Evolutionary conservation across 37 sponge, comb jelly and placozoan genomes (phyloP), one percentile per base, ranked within the genome.

Genomic region (Crambe crambe): DNA sequence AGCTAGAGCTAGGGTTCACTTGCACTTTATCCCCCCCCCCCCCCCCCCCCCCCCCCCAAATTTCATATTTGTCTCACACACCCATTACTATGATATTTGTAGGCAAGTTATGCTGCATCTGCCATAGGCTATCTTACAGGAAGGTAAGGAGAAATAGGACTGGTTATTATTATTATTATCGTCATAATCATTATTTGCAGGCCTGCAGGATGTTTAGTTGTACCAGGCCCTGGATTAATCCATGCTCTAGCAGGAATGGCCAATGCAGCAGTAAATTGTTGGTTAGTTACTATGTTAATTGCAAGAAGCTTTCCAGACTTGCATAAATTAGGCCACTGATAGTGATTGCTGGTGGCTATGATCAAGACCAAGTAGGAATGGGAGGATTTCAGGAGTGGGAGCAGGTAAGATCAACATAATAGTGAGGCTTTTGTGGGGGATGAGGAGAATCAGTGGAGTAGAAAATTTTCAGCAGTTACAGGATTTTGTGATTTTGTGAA

Each of bases 41-140:
- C n/a, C n/a, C n/a, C n/a, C n/a, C n/a, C n/a, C n/a, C n/a, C n/a
- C n/a, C n/a, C n/a, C n/a, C n/a, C n/a, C n/a, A n/a, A n/a, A n/a
- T n/a, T n/a, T n/a, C n/a, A n/a, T n/a, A n/a, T n/a, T n/a, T n/a
- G n/a, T n/a, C n/a, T n/a, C n/a, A n/a, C n/a, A n/a, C n/a, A n/a
- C n/a, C 15, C 63, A 29, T 4, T 61, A 23, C 68, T 68, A 9
- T 22, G 37, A 15, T n/a, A 25, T 8, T 40, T 26, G 2, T 68
- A 95, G 95, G 97, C 97, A 29, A 93, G 94, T 72, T 96, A 96
- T 77, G 97, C 97, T 54, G 97, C 97, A 15, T 96, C 97, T 38
- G 86, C 73, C 42, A 62, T 96, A 56, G 97, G 97, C 20, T 96
- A 91, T 65, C 84, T 96, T 25, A 96, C 97, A 3, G 83, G 77